phyloP scores from a whole-genome alignment of 2,113 vertebrate genomes.

The Paratilapia polleni region DNA sequence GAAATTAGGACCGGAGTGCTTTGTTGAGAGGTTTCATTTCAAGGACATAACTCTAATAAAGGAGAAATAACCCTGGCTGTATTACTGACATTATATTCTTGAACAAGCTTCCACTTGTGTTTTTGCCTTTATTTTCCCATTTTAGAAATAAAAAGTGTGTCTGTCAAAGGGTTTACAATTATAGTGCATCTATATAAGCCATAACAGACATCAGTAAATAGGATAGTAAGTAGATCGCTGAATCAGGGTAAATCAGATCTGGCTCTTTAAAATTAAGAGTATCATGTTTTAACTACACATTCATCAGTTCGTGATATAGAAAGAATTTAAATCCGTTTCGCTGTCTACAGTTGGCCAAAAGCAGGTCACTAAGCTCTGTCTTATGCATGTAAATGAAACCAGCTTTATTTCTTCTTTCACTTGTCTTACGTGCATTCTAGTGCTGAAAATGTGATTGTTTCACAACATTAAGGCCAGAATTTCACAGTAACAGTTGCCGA shows the following conservation, averaged over 20 bases:
- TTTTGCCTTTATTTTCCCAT: neutral
- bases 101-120: neutral
- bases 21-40: conserved; percentile 57
- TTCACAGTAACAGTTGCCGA: neutral
- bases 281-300: neutral
- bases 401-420: neutral
- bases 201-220: too few species aligned
- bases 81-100: neutral
- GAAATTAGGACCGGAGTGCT: conserved; percentile 66
- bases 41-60: conserved; percentile 61
- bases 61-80: conserved; percentile 20
- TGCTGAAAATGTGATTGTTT: neutral
- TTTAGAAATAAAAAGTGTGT: neutral
- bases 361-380: neutral
- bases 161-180: neutral
- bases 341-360: neutral
- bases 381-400: neutral
- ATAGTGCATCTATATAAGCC: neutral
- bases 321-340: neutral
- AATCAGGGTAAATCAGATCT: neutral
- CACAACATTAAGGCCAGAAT: neutral
- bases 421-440: neutral
- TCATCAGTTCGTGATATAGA: neutral
- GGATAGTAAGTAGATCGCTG: neutral
- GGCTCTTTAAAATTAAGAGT: neutral